Evolutionary conservation across 2,113 vertebrate species (phyloP).

Genomic region (Nicator chloris): DNA sequence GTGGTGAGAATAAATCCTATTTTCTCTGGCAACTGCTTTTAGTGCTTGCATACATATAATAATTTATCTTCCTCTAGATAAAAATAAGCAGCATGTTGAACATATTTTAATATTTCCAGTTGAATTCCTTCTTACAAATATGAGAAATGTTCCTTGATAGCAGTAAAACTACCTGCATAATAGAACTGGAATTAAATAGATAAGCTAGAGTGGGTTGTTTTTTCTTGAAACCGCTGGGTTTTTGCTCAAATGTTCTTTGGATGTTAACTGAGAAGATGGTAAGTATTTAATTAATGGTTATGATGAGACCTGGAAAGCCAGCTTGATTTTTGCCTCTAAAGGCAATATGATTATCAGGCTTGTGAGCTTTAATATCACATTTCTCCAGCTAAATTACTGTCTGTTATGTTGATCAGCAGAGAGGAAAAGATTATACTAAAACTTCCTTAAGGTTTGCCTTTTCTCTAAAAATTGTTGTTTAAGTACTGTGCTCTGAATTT

Average conservation of each 20-base stretch:
- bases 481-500: background rate
- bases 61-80: conserved; percentile 36
- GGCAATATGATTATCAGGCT: background rate
- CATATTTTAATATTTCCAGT: conserved; percentile 35
- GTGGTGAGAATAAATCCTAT: background rate
- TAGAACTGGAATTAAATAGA: background rate
- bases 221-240: background rate
- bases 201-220: background rate
- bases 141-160: background rate
- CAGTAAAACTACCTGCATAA: background rate
- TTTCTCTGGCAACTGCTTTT: conserved; percentile 6
- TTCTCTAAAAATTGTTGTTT: background rate
- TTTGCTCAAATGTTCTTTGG: background rate
- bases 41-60: background rate
- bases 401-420: background rate
- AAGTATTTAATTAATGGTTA: background rate
- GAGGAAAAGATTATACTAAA: background rate
- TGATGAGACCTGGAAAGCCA: background rate
- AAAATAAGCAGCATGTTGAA: conserved; percentile 16
- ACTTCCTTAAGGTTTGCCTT: background rate
- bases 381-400: background rate
- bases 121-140: background rate
- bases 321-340: background rate
- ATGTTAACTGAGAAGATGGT: background rate
- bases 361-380: background rate